Evolutionary conservation across 2,113 vertebrate species (phyloP).

Genomic region (Anseranas semipalmata): DNA sequence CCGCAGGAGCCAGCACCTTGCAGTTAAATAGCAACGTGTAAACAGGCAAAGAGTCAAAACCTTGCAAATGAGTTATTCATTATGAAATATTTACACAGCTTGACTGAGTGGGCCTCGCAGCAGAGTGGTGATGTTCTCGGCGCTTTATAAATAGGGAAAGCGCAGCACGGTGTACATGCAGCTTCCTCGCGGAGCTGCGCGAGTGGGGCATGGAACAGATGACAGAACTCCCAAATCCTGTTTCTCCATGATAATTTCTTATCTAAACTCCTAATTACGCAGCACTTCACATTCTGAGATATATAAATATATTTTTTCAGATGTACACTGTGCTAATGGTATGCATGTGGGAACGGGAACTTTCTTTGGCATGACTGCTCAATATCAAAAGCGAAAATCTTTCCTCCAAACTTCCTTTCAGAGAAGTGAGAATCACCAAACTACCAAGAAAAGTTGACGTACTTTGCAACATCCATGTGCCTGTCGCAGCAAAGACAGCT

Average conservation of each 20-base stretch:
- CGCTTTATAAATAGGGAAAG: constrained; percentile 40
- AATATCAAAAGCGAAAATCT: background rate
- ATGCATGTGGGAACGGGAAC: constrained; percentile 39
- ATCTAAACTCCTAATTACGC: constrained; percentile 58
- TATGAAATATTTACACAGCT: constrained; percentile 16
- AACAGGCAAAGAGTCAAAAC: background rate
- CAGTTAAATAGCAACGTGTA: background rate
- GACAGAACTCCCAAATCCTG: constrained; percentile 18
- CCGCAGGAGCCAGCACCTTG: rapidly evolving
- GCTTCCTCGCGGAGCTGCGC: background rate
- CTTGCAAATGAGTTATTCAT: background rate
- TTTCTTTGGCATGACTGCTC: constrained; percentile 27
- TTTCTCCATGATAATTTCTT: background rate
- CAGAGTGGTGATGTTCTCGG: background rate
- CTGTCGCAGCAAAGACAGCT: background rate
- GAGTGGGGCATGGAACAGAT: constrained; percentile 1
- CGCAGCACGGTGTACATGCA: rapidly evolving
- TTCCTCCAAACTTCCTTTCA: background rate
- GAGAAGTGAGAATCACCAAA: constrained; percentile 21
- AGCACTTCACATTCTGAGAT: constrained; percentile 37
- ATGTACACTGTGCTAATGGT: constrained; percentile 66
- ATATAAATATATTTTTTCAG: constrained; percentile 59
- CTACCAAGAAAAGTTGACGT: background rate
- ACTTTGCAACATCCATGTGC: background rate
- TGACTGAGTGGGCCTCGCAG: constrained; percentile 40